Evolutionary conservation across 2,797 vertebrate species (phyloP).

Genomic region (Coregonus ussuriensis): DNA sequence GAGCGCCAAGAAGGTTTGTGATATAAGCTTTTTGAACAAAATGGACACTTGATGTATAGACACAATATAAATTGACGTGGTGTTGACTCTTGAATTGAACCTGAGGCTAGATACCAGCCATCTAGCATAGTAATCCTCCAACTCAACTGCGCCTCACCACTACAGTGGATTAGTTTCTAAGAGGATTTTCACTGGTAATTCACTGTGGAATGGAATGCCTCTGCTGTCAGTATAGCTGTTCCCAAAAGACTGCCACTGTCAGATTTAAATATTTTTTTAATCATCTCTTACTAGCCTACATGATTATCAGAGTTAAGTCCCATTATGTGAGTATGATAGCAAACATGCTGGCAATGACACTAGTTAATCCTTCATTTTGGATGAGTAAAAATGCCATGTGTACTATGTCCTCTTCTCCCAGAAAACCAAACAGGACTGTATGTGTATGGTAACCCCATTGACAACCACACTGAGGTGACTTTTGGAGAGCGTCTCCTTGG

Average conservation of each 20-base stretch:
- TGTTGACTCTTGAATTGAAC: slow-evolving; percentile 1
- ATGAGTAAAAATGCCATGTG: background rate
- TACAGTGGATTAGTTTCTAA: background rate
- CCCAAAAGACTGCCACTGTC: background rate
- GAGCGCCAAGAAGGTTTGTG: slow-evolving; percentile 93
- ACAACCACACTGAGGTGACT: background rate
- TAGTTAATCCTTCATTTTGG: background rate
- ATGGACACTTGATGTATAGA: background rate
- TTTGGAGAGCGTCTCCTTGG: background rate
- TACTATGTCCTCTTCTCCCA: background rate
- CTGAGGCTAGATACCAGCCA: background rate
- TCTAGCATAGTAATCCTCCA: background rate
- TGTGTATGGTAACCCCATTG: background rate
- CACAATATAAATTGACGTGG: background rate
- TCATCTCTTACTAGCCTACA: background rate
- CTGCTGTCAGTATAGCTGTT: background rate
- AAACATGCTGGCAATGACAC: background rate
- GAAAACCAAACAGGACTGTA: background rate
- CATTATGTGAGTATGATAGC: background rate
- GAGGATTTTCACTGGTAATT: background rate
- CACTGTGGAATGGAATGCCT: background rate
- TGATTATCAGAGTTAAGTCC: background rate
- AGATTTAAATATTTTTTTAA: background rate
- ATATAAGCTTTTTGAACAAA: background rate
- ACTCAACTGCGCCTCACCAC: background rate